Conservation (phyloP, 2,113 vertebrate species). For the Aptenodytes patagonicus region DNA sequence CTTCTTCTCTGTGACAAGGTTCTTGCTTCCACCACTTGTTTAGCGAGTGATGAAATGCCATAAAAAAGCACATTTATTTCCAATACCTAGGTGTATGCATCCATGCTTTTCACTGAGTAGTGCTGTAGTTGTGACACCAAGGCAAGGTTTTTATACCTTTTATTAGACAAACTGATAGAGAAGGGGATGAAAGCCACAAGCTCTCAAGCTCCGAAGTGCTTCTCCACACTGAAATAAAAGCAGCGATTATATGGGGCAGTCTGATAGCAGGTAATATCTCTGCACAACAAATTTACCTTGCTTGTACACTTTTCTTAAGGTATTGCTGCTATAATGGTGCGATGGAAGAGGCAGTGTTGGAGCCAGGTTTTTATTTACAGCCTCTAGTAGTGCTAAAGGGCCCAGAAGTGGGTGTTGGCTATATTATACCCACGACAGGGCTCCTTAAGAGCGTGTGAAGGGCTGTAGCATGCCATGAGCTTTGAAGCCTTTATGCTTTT, state of each 20-base stretch:
- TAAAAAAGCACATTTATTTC: not conserved
- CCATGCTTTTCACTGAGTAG: rapidly evolving
- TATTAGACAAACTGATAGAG: not conserved
- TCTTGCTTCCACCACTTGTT: not conserved
- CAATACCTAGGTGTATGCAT: not conserved
- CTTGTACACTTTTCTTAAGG: not conserved
- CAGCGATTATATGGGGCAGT: not conserved
- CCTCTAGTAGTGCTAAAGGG: not conserved
- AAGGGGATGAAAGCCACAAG: not conserved
- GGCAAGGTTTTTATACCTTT: not conserved
- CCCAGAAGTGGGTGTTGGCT: not conserved
- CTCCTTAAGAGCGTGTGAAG: not conserved
- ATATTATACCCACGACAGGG: not conserved
- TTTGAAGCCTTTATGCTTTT: not conserved
- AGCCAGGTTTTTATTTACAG: not conserved
- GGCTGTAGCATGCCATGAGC: not conserved
- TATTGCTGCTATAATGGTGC: not conserved
- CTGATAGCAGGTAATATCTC: not conserved
- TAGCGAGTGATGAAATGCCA: not conserved
- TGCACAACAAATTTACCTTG: not conserved
- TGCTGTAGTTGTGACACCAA: not conserved
- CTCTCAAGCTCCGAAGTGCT: not conserved
- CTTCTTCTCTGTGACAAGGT: not conserved
- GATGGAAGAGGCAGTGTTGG: not conserved
- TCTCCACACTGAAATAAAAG: not conserved